Percentiles rank a stretch among this genome's conserved stretches.
Evolutionary conservation across 2,888 invertebrate species (phyloP).

Genomic region (Agrenia bidenticulata): DNA sequence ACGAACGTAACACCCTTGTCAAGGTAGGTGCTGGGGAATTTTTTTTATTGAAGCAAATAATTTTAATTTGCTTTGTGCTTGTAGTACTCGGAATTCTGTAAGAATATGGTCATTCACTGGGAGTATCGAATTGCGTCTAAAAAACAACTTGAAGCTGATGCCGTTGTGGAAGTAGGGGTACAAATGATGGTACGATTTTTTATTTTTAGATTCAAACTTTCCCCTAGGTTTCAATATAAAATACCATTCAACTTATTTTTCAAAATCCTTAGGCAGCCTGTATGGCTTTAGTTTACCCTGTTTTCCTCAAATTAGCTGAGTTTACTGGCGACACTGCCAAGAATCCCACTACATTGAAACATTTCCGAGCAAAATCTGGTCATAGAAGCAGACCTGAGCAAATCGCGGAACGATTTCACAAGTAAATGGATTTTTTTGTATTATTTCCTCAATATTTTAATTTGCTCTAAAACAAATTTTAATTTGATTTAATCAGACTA

Average conservation of each 20-base stretch:
- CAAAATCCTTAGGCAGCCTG: too few species aligned
- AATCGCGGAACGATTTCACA: constrained; percentile 18
- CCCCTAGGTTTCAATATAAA: too few species aligned
- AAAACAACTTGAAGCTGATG: constrained; percentile 16
- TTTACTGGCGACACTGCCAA: constrained; percentile 15
- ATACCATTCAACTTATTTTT: too few species aligned
- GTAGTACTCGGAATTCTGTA: constrained; percentile 32
- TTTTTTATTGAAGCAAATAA: background rate
- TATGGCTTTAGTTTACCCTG: constrained; percentile 23
- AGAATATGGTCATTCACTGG: constrained; percentile 35
- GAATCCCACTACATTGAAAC: background rate
- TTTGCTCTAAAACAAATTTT: background rate
- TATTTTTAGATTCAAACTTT: too few species aligned
- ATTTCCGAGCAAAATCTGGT: background rate
- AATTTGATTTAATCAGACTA: constrained; percentile 30
- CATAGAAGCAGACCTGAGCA: constrained; percentile 18
- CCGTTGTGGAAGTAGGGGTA: constrained; percentile 19
- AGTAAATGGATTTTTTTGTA: constrained; percentile 16
- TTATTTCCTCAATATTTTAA: background rate
- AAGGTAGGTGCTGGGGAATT: too few species aligned
- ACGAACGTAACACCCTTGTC: too few species aligned
- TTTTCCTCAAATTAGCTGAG: constrained; percentile 42
- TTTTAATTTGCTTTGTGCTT: background rate
- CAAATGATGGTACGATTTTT: constrained; percentile 27
- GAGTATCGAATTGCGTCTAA: background rate